Evolutionary conservation across 37 sponge, comb jelly and placozoan species (phyloP).

Genomic region (Ianthella basta): DNA sequence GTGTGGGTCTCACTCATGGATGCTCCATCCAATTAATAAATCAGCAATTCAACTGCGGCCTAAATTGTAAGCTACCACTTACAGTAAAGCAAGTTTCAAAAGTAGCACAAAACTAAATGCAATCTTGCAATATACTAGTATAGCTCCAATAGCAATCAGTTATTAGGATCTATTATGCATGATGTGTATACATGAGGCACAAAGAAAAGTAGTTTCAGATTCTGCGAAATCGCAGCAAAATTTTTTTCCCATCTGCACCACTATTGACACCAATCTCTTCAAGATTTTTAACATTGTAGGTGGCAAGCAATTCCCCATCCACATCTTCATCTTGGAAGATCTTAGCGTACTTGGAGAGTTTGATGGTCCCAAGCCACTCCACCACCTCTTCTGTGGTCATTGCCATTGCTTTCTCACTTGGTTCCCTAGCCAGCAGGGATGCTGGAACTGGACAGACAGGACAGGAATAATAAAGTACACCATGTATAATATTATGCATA

Average conservation of each 20-base stretch:
- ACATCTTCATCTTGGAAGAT: constrained; percentile 39
- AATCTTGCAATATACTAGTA: no score
- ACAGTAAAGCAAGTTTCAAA: no score
- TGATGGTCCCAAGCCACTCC: constrained; percentile 40
- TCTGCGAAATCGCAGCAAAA: background rate
- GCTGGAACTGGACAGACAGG: background rate
- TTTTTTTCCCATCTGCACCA: constrained; percentile 36
- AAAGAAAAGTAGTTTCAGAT: no score
- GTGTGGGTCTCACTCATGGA: no score
- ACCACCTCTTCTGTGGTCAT: constrained; percentile 48
- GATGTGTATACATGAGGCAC: no score
- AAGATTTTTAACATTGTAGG: constrained; percentile 36
- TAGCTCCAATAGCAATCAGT: no score
- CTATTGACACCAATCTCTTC: constrained; percentile 26
- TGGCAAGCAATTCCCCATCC: constrained; percentile 50
- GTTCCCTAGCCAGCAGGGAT: background rate
- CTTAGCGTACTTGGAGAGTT: constrained; percentile 38
- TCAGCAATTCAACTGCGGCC: no score
- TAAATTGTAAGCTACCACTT: no score
- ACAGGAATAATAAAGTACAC: constrained; percentile 2
- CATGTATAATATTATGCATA: no score
- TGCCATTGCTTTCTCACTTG: constrained; percentile 26
- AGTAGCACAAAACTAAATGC: no score
- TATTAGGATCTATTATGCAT: no score
- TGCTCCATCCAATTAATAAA: no score